Percentiles rank a stretch among this genome's conserved stretches.
Conservation (phyloP, 2,888 invertebrate species). For the Mesochorus sp. region DNA sequence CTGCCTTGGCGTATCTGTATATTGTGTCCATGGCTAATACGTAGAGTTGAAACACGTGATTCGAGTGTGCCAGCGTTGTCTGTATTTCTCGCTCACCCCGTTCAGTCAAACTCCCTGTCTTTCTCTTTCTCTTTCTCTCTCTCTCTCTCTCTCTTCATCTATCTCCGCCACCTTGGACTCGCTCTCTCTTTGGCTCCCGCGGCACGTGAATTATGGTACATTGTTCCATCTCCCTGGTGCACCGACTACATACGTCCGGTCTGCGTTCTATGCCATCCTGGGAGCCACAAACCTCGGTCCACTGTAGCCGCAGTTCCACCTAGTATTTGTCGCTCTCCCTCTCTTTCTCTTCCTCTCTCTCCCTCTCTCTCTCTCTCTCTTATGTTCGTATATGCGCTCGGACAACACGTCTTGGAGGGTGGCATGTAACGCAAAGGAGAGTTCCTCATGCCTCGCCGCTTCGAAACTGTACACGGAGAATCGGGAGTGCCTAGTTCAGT, state of each 20-base stretch:
- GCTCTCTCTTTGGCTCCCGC: conserved; percentile 30
- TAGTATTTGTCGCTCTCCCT: neutral
- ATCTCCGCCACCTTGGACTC: neutral
- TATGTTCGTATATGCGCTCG: conserved; percentile 18
- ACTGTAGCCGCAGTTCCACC: conserved; percentile 41
- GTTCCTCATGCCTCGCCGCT: conserved; percentile 16
- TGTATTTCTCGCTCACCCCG: conserved; percentile 29
- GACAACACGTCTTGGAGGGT: conserved; percentile 52
- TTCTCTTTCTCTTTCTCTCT: conserved; percentile 17
- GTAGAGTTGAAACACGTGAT: conserved; percentile 38
- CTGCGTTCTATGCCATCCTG: conserved; percentile 57
- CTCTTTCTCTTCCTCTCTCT: neutral
- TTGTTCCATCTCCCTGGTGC: conserved; percentile 70
- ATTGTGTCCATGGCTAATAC: conserved; percentile 23
- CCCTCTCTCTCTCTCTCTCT: conserved; percentile 15
- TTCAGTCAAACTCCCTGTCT: conserved; percentile 16
- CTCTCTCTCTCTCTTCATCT: neutral
- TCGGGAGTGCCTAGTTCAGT: conserved; percentile 28
- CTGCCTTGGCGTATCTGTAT: neutral
- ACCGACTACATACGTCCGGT: conserved; percentile 47
- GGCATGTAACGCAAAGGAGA: conserved; percentile 36
- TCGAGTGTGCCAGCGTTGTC: conserved; percentile 35
- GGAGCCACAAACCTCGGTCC: conserved; percentile 67
- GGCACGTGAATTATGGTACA: conserved; percentile 73
- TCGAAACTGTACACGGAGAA: neutral